phyloP scores from a whole-genome alignment of 2,888 invertebrate genomes.

The Leptarthrus brevirostris region DNA sequence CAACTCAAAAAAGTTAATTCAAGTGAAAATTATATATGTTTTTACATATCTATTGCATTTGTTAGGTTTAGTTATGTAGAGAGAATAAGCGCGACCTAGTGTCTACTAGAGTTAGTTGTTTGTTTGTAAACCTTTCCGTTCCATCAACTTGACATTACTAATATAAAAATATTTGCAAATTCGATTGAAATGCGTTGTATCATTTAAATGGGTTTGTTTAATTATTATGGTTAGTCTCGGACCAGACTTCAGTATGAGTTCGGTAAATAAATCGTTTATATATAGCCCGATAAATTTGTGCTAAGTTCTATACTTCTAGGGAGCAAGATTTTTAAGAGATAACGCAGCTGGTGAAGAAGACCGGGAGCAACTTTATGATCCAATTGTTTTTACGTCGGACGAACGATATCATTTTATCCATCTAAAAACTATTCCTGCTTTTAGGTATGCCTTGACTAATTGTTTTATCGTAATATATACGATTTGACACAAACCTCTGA shows the following conservation, averaged over 20 bases:
- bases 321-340: constrained; percentile 59
- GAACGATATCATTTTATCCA: constrained; percentile 60
- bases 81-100: no score
- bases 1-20: no score
- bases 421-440: constrained; percentile 63
- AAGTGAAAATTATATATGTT: no score
- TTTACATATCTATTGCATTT: no score
- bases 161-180: not conserved
- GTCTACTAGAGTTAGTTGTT: no score
- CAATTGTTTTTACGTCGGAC: constrained; percentile 61
- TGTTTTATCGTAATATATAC: no score
- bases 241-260: constrained; percentile 57
- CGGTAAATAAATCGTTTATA: constrained; percentile 54
- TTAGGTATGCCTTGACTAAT: constrained; percentile 60
- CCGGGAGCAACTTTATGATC: constrained; percentile 61
- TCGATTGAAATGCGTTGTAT: constrained; percentile 23
- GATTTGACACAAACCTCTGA: no score
- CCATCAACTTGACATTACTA: no score
- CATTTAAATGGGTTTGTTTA: constrained; percentile 18
- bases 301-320: constrained; percentile 53
- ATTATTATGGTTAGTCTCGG: constrained; percentile 58
- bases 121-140: no score
- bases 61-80: no score
- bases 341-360: constrained; percentile 55
- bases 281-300: not conserved